Evolutionary conservation across 2,797 vertebrate species (phyloP), one percentile per base, ranked within the genome.

Genomic region (Macrochelys suwanniensis): DNA sequence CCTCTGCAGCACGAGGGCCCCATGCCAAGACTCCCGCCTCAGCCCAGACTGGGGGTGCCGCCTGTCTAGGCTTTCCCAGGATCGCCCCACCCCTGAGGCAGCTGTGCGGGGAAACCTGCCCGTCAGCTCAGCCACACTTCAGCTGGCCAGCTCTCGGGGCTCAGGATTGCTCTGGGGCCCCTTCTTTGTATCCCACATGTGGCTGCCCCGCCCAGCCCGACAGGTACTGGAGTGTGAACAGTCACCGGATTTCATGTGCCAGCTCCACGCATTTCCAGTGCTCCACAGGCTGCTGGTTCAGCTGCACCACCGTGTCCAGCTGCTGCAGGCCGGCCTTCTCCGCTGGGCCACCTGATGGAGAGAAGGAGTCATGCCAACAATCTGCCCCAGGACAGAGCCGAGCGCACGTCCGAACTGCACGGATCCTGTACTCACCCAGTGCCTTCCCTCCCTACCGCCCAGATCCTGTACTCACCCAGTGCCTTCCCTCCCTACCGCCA

Each of bases 191-290:
- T 68, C 17, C n/a, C n/a, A 19, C n/a, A 2, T 4, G 3, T 3
- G 65, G 65, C 65, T 49, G 54, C 56, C 31, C 37, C 17, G 5
- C 83, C 51, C n/a, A 17, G 33, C 65, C 78, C 19, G 15, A 2
- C 8, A 17, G 59, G 16, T 19, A n/a, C 65, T 68, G 65, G n/a
- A 37, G 45, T 33, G 71, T 56, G 26, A 68, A 4, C 2, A 26
- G 97, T 97, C 98, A 99, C 99, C 99, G 98, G 97, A 99, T 99
- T 95, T 99, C 99, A 0, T 99, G 99, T 1, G 99, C 99, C 95
- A 99, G 97, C 94, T 99, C 99, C 89, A 99, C 98, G 49, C 99
- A 99, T 95, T 99, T 99, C 99, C 99, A 99, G 95, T 99, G 99
- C 90, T 99, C 99, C 97, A 99, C 99, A 0, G 98, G 98, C 95